Conservation (phyloP, 2,888 invertebrate genomes). For the Drosophila monieri region DNA sequence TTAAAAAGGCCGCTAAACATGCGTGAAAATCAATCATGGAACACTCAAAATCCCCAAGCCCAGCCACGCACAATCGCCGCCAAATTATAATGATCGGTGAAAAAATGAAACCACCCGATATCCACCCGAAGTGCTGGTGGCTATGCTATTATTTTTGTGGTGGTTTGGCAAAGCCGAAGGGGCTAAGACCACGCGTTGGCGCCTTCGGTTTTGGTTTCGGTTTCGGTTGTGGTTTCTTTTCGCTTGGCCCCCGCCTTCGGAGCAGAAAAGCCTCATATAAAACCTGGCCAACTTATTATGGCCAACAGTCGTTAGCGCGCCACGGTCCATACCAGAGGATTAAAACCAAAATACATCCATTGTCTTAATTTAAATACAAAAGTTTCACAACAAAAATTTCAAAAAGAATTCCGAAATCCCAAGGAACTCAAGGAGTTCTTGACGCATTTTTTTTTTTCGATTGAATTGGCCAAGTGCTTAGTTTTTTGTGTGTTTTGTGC, state of each 20-base stretch:
- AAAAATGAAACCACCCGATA: slow-evolving; percentile 1
- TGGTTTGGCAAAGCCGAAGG: slow-evolving; percentile 6
- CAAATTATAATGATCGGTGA: slow-evolving; percentile 4
- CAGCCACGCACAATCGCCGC: slow-evolving; percentile 22
- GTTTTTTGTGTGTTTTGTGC: slow-evolving; percentile 31
- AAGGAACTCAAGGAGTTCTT: slow-evolving; percentile 1
- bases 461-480: slow-evolving; percentile 8
- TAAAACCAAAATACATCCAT: slow-evolving; percentile 2
- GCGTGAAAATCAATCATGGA: slow-evolving; percentile 70
- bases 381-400: not conserved
- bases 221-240: not conserved
- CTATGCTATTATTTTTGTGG: not conserved
- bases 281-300: slow-evolving; percentile 54
- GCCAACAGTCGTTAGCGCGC: slow-evolving; percentile 70
- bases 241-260: not conserved
- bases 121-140: not conserved
- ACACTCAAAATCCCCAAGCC: slow-evolving; percentile 43
- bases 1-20: slow-evolving; percentile 51
- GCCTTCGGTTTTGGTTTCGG: slow-evolving; percentile 4
- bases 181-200: slow-evolving; percentile 15
- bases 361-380: not conserved
- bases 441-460: slow-evolving; percentile 19
- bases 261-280: slow-evolving; percentile 68
- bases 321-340: slow-evolving; percentile 52
- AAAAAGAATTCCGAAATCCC: not conserved